Percentiles rank a stretch among this genome's conserved stretches.
Evolutionary conservation across 2,888 invertebrate species (phyloP).

Genomic region (Drosophila prostipennis): DNA sequence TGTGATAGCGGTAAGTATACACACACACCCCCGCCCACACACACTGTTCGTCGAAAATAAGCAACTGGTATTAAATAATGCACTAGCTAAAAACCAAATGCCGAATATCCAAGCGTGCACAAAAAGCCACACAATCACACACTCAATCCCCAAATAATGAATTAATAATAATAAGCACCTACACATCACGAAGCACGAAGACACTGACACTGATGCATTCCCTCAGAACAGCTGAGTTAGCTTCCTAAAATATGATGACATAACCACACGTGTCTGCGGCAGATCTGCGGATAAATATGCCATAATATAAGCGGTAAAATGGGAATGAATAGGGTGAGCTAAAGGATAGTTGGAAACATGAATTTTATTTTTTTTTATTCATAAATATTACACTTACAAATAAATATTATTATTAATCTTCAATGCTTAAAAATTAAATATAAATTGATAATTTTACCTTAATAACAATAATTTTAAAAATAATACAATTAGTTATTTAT

Average conservation of each 20-base stretch:
- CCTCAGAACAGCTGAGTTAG: conserved; percentile 13
- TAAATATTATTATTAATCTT: no score
- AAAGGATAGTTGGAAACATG: no score
- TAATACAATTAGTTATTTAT: no score
- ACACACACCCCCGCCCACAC: conserved; percentile 6
- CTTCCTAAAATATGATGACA: conserved; percentile 6
- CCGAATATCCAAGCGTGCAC: conserved; percentile 44
- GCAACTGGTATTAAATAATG: conserved; percentile 26
- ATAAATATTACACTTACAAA: no score
- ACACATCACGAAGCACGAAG: conserved; percentile 1
- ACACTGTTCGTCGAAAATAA: neutral
- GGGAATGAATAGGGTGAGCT: no score
- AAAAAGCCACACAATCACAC: conserved; percentile 38
- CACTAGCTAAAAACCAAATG: conserved; percentile 21
- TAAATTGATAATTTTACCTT: no score
- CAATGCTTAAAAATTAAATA: no score
- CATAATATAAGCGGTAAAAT: neutral
- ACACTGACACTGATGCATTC: conserved; percentile 24
- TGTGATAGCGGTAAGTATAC: conserved; percentile 92
- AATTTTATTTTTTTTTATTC: no score
- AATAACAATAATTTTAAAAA: no score
- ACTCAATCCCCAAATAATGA: conserved; percentile 16
- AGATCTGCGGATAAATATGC: conserved; percentile 10
- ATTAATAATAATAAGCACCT: conserved; percentile 35
- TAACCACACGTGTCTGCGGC: conserved; percentile 21